A percentile compares a stretch with the other conserved stretches of the same genome.
Evolutionary conservation across 23 tunicate genomes (phyloP).

Genomic region (Ascidia mentula): DNA sequence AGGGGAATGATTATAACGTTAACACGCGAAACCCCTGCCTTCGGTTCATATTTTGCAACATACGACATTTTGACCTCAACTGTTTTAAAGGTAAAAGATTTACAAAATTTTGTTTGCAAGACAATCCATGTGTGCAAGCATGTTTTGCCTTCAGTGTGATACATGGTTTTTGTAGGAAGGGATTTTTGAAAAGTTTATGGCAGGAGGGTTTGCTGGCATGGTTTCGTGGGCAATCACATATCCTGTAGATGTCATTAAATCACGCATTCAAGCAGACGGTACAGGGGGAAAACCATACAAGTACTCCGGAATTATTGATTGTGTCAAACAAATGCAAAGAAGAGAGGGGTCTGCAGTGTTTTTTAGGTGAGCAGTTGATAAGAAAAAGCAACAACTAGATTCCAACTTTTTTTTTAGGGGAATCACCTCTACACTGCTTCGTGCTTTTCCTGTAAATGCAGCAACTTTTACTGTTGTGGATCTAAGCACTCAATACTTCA

Average conservation of each 20-base stretch:
- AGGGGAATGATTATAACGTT: slow-evolving; percentile 71
- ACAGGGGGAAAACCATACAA: slow-evolving; percentile 53
- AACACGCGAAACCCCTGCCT: slow-evolving; percentile 92
- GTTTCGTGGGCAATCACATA: slow-evolving; percentile 93
- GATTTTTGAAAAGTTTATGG: slow-evolving; percentile 56
- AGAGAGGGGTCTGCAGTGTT: slow-evolving; percentile 45
- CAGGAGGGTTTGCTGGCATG: slow-evolving; percentile 94
- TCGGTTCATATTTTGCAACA: slow-evolving; percentile 85
- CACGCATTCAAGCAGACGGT: slow-evolving; percentile 86
- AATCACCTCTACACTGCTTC: slow-evolving; percentile 56
- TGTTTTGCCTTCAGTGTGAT: neutral
- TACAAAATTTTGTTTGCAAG: too few species aligned
- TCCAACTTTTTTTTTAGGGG: slow-evolving; percentile 50
- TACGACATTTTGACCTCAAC: slow-evolving; percentile 74
- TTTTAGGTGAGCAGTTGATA: slow-evolving; percentile 39
- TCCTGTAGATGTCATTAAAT: slow-evolving; percentile 95
- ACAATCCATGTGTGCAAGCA: neutral
- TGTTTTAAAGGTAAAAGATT: slow-evolving; percentile 51
- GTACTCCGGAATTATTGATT: slow-evolving; percentile 62
- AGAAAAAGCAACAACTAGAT: neutral
- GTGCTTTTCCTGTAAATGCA: slow-evolving; percentile 93
- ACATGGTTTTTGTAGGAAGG: neutral
- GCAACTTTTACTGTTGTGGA: slow-evolving; percentile 85
- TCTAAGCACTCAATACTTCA: slow-evolving; percentile 49
- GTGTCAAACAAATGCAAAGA: slow-evolving; percentile 31